Conservation (phyloP, 37 sponge, comb jelly and placozoan genomes). For the Chondrilla cf. caribensis region DNA sequence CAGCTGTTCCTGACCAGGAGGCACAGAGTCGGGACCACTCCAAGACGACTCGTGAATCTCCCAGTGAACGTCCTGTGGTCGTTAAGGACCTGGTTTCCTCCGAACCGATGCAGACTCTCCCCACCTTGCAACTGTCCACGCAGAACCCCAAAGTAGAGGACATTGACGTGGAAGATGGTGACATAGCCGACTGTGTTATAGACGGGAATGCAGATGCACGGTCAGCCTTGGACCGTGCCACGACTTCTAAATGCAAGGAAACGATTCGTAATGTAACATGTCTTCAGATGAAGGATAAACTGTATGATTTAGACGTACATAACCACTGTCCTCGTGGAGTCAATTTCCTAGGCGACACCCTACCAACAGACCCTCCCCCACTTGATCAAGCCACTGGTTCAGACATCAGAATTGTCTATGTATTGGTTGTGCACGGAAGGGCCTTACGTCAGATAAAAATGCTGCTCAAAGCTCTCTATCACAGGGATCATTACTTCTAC, state of each 20-base stretch:
- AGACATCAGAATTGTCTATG: constrained; percentile 59
- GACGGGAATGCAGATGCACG: constrained; percentile 64
- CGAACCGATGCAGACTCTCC: neutral
- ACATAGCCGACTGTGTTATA: neutral
- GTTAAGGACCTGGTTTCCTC: too few relatives aligned
- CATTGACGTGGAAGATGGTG: neutral
- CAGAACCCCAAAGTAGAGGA: neutral
- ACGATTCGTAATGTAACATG: constrained; percentile 69
- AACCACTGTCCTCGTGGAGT: constrained; percentile 65
- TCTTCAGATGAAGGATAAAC: constrained; percentile 27
- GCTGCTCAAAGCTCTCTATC: constrained; percentile 88
- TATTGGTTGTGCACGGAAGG: constrained; percentile 84
- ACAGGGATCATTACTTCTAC: constrained; percentile 82
- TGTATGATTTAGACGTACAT: constrained; percentile 52
- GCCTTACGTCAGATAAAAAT: constrained; percentile 78
- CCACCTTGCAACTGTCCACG: neutral
- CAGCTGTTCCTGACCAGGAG: too few relatives aligned
- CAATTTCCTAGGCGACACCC: constrained; percentile 19
- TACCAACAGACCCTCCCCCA: neutral
- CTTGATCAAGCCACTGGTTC: constrained; percentile 20
- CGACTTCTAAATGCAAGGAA: constrained; percentile 53
- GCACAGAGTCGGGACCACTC: too few relatives aligned
- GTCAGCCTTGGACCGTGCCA: constrained; percentile 75
- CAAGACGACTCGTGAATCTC: too few relatives aligned
- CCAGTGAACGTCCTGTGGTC: too few relatives aligned